These are phyloP conservation scores for Falcaria lacertinaria DNA, from an alignment of 2,888 invertebrate species.

Conservation along the genomic window DNA sequence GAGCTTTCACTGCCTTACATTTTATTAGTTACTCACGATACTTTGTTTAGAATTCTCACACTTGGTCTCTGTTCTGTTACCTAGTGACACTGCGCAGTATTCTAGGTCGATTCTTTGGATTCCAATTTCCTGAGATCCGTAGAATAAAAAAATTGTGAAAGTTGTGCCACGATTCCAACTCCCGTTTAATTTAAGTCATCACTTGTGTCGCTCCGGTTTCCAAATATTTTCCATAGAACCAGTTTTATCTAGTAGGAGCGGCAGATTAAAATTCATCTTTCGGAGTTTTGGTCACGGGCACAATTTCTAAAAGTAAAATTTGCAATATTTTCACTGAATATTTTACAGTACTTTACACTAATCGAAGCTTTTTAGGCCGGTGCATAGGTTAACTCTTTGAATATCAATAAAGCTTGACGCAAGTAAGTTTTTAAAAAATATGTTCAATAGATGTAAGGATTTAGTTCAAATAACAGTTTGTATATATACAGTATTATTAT, in stretches of 20 bases:
- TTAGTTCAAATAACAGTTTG: background rate
- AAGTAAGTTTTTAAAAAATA: no score
- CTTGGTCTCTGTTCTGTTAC: background rate
- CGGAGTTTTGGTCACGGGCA: background rate
- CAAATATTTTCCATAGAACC: slow-evolving; percentile 39
- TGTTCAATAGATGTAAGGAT: background rate
- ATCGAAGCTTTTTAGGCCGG: no score
- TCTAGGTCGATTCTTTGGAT: slow-evolving; percentile 18
- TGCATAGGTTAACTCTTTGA: no score
- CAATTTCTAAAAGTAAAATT: background rate
- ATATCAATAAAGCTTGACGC: no score
- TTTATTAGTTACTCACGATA: background rate
- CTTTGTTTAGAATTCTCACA: background rate
- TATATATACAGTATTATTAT: no score
- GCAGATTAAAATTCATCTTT: slow-evolving; percentile 19
- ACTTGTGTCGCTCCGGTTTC: slow-evolving; percentile 36
- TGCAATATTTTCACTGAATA: no score
- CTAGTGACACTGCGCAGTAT: slow-evolving; percentile 11
- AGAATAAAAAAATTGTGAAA: slow-evolving; percentile 52
- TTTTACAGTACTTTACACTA: no score
- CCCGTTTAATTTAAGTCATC: slow-evolving; percentile 49
- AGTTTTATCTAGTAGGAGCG: slow-evolving; percentile 33
- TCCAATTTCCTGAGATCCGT: slow-evolving; percentile 39
- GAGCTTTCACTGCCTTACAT: background rate
- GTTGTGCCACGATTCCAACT: slow-evolving; percentile 50